These are phyloP conservation scores for Luperina nickerlii DNA, from an alignment of 2,888 invertebrate species.

Conservation along the genomic window DNA sequence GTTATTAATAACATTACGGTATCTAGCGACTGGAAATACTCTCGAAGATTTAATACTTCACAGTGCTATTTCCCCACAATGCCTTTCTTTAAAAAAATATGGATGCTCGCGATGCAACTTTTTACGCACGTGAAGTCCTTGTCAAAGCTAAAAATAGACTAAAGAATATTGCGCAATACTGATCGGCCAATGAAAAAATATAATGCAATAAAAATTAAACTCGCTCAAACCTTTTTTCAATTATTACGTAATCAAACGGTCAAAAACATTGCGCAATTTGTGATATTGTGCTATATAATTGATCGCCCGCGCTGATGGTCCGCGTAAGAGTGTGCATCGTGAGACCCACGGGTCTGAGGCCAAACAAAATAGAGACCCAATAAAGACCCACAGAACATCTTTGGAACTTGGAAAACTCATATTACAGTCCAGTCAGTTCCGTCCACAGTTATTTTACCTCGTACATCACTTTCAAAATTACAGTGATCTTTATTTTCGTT, in stretches of 20 bases:
- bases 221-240: neutral
- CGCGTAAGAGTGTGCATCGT: neutral
- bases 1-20: neutral
- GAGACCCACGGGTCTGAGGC: neutral
- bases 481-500: neutral
- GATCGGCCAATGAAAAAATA: neutral
- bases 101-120: neutral
- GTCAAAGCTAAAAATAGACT: neutral
- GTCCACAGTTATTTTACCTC: neutral
- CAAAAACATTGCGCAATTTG: neutral
- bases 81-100: neutral
- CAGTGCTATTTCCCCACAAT: neutral
- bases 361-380: neutral
- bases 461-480: neutral
- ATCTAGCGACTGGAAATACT: neutral
- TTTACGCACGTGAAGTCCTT: neutral
- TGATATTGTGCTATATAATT: neutral
- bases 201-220: neutral
- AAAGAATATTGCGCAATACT: neutral
- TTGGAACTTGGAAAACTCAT: neutral
- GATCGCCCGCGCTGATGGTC: too few relatives aligned
- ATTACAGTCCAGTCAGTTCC: neutral
- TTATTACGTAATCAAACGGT: neutral
- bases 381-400: neutral
- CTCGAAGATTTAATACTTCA: neutral